Evolutionary conservation across 2,797 vertebrate genomes (phyloP), one percentile per base, ranked within the genome.

Genomic region (Margarornis squamiger): DNA sequence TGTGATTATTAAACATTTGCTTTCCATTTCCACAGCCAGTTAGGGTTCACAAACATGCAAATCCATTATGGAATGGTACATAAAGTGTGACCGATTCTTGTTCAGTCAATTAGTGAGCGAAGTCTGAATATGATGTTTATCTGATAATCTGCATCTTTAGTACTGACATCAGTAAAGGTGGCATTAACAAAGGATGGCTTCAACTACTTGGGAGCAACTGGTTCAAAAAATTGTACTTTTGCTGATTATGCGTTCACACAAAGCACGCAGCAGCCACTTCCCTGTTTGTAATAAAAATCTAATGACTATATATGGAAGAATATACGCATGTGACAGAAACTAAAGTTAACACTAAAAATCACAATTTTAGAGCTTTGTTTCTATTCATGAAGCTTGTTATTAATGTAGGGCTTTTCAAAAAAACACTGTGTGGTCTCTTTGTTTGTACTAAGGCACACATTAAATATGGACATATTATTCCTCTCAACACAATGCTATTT

Each of bases 41-140:
- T 98, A 98, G 98, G 98, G 97, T 97, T 98, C 98, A 98, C 98
- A 98, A 98, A 99, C 98, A 98, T 98, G 98, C 98, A 98, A 99
- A 99, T 99, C 98, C 98, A 98, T 99, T 99, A 98, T 20, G 93
- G 97, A 97, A 98, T 93, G 98, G 98, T 97, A 98, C 97, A 98
- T 98, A 98, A 98, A 98, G 98, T 99, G 98, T 99, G 98, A 99
- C 98, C 88, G 88, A 98, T 96, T 98, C 98, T 98, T 98, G 98
- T 98, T 98, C 98, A 98, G 98, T 98, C 98, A 98, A 98, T 99
- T 99, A 99, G 98, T 96, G 79, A 98, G 98, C 86, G 32, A 97
- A 97, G 97, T 87, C 97, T 96, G 97, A 97, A 97, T 97, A 97
- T 93, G 97, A 98, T 97, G 97, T 98, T 98, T 97, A 97, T 98